phyloP scores from a whole-genome alignment of 2,113 vertebrate genomes.

The Marmota flaviventris region DNA sequence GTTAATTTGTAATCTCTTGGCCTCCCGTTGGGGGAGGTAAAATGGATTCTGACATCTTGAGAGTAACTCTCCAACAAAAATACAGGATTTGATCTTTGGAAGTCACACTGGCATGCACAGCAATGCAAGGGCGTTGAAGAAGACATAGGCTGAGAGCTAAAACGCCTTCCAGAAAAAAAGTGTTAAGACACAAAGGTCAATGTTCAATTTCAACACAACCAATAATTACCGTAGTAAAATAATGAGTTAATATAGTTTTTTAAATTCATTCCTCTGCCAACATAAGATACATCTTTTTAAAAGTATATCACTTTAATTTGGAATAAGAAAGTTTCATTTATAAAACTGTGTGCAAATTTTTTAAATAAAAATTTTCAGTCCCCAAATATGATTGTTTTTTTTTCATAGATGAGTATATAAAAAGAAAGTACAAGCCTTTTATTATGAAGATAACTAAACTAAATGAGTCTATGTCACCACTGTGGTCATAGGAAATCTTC shows the following conservation, averaged over 20 bases:
- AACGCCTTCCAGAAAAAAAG: neutral
- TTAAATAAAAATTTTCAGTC: neutral
- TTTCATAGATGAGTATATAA: neutral
- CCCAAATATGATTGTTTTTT: neutral
- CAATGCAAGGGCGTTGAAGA: neutral
- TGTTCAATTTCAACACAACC: neutral
- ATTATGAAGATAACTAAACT: neutral
- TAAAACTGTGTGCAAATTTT: neutral
- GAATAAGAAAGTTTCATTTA: neutral
- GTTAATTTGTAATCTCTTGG: neutral
- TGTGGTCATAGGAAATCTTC: neutral
- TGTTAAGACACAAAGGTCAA: neutral
- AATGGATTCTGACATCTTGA: neutral
- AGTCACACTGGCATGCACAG: neutral
- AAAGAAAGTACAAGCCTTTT: neutral
- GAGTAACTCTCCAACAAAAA: conserved; percentile 13
- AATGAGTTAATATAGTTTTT: neutral
- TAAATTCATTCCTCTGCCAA: neutral
- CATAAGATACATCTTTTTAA: neutral
- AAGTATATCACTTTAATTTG: neutral
- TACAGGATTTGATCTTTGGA: neutral
- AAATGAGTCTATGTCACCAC: neutral
- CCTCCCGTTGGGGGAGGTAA: neutral
- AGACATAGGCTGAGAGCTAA: neutral
- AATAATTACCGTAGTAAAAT: neutral